phyloP scores from a whole-genome alignment of 2,888 invertebrate genomes.

The Drosophila pseudotakahashii region DNA sequence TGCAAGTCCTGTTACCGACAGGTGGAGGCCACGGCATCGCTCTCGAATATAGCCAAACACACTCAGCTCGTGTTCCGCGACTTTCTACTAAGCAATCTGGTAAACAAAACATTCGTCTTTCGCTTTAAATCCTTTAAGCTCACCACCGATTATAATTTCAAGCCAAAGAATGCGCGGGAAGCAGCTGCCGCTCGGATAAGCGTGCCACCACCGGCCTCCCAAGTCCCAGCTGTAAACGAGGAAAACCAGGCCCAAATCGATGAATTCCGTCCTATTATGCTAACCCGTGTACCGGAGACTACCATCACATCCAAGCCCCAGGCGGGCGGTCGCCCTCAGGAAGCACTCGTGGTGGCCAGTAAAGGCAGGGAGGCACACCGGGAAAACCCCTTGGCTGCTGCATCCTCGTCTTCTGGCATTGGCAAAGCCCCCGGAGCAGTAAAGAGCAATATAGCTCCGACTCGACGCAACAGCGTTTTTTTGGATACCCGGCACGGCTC shows the following conservation, averaged over 20 bases:
- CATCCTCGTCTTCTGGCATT: neutral
- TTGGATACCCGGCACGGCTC: constrained; percentile 61
- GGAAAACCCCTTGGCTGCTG: constrained; percentile 10
- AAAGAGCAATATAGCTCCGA: constrained; percentile 27
- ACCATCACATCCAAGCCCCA: constrained; percentile 22
- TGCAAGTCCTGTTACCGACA: constrained; percentile 82
- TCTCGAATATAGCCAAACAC: constrained; percentile 82
- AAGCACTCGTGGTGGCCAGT: constrained; percentile 26
- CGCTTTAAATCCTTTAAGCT: neutral
- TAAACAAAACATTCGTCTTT: constrained; percentile 20
- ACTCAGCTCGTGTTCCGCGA: constrained; percentile 81
- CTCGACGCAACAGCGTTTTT: constrained; percentile 64
- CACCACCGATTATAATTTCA: neutral
- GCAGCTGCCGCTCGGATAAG: constrained; percentile 30
- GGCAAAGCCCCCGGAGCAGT: neutral
- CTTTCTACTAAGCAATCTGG: constrained; percentile 76
- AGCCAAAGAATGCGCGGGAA: constrained; percentile 63
- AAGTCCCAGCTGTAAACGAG: constrained; percentile 5
- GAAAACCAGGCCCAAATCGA: constrained; percentile 18
- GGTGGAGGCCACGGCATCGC: constrained; percentile 82
- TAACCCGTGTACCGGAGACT: constrained; percentile 52
- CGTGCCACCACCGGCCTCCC: constrained; percentile 13
- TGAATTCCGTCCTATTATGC: constrained; percentile 57
- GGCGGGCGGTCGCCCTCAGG: neutral
- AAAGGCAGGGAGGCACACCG: constrained; percentile 32